Evolutionary conservation across 2,113 vertebrate species (phyloP).

Genomic region (Coreoperca whiteheadi): DNA sequence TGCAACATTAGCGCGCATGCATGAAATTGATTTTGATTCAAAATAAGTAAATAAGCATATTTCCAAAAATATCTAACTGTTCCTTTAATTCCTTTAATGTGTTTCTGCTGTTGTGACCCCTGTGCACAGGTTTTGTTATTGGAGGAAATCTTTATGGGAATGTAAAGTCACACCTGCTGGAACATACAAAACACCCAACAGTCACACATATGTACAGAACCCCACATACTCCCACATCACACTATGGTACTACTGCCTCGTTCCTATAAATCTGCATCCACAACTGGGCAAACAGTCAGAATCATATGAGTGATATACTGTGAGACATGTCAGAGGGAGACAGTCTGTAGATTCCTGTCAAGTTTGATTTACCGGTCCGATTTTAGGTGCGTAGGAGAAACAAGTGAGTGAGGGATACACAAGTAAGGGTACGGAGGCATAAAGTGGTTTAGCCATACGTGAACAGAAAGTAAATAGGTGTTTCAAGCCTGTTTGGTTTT

Average conservation of each 20-base stretch:
- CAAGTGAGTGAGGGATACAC: slow-evolving; percentile 37
- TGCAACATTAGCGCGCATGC: neutral
- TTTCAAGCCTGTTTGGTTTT: neutral
- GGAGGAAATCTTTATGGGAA: slow-evolving; percentile 26
- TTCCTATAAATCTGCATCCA: slow-evolving; percentile 31
- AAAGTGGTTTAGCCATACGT: neutral
- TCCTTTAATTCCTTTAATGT: neutral
- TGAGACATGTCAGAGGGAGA: slow-evolving; percentile 44
- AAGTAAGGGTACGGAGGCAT: neutral
- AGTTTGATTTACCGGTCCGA: slow-evolving; percentile 6
- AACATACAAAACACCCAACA: slow-evolving; percentile 47
- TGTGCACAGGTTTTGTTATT: slow-evolving; percentile 26
- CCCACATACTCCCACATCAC: slow-evolving; percentile 30
- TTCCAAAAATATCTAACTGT: neutral
- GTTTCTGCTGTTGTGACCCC: slow-evolving; percentile 6
- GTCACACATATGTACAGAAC: slow-evolving; percentile 53
- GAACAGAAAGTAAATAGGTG: neutral
- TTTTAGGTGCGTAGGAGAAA: slow-evolving; percentile 29
- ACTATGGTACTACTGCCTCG: slow-evolving; percentile 27
- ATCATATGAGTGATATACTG: neutral
- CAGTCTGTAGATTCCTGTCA: slow-evolving; percentile 52
- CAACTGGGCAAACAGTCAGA: slow-evolving; percentile 27
- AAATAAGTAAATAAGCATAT: neutral
- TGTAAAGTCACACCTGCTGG: slow-evolving; percentile 51
- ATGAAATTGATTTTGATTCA: neutral